Base-by-base conservation (phyloP, 2,888 invertebrate species). In the Ditula angustiorana region DNA sequence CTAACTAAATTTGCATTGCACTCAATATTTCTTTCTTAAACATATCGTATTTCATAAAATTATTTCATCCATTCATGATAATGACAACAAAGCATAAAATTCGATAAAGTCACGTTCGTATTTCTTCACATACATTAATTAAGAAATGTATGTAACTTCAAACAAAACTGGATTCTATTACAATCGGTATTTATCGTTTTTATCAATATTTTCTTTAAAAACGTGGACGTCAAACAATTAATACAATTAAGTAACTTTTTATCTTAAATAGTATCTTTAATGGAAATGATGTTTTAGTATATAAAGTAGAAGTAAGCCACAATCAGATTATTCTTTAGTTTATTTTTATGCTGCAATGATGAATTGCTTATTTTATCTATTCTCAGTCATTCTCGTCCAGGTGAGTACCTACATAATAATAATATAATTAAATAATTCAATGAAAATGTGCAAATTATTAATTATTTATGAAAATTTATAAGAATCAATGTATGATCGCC, bases 301-400 rank as follows among this genome's bases (percentile, higher is more conserved):
- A 53, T 53, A 53, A 24, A 53, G 13, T 21, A 13, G 2, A 19
- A 30, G 7, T 10, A 0, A 35, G 19, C 23, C 35, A 13, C 10
- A 2, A 46, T 44, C 10, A 47, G 10, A 19, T 37, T 30, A 35
- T 49, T 33, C 13, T 16, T 19, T n/a, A 19, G 26, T 41, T 47
- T 24, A 26, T n/a, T 56, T 21, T 46, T 1, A 53, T 35, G 26
- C 10, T 2, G 24, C 28, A 46, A 64, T 33, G 33, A 64, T 64
- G 64, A 59, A 53, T 46, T 59, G 53, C 37, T 37, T 64, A 33
- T 8, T 52, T 2, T 64, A 53, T 30, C 35, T 64, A 13, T 53
- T 53, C 5, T 35, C 46, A 37, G 37, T 59, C 19, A 10, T 53
- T 37, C 4, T 59, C n/a, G 28, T 59, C 13, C 19, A 59, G 46